These are phyloP conservation scores for Nemurella pictetii DNA, from an alignment of 2,888 invertebrate genomes.

Conservation along the genomic window DNA sequence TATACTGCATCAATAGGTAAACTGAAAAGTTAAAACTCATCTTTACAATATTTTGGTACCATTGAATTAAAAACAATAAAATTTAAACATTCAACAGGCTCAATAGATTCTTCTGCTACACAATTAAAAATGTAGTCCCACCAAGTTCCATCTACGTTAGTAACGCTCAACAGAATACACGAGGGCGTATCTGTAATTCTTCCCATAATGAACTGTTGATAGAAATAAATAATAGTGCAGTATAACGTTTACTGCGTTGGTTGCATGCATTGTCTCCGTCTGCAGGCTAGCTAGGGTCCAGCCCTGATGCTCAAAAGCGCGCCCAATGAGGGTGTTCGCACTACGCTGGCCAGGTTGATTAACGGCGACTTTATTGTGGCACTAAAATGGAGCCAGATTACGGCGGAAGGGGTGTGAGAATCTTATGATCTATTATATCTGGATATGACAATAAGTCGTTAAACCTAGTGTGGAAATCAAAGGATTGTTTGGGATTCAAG, in stretches of 20 bases:
- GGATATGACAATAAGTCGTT: constrained; percentile 12
- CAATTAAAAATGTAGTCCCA: not conserved
- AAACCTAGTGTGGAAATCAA: constrained; percentile 12
- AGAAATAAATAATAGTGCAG: not conserved
- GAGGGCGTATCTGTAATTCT: not conserved
- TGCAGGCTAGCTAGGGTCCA: not conserved
- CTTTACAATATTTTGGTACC: no score
- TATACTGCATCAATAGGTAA: no score
- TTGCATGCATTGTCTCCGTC: not conserved
- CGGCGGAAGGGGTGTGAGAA: not conserved
- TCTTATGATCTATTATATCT: constrained; percentile 10
- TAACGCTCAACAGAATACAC: not conserved
- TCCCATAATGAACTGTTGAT: not conserved
- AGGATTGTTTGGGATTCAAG: constrained; percentile 8
- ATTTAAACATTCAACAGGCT: no score
- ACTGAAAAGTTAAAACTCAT: no score
- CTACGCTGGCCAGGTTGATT: not conserved
- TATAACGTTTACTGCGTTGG: not conserved
- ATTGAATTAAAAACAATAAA: no score
- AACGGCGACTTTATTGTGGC: constrained; percentile 10
- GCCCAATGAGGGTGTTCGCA: not conserved
- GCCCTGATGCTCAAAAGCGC: no score
- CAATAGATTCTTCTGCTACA: no score
- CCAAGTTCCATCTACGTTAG: not conserved
- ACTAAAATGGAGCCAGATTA: constrained; percentile 3